Percentiles rank a stretch among this genome's conserved stretches.
These are phyloP conservation scores for Dynastes grantii DNA, from an alignment of 2,888 invertebrate species.

Conservation along the genomic window DNA sequence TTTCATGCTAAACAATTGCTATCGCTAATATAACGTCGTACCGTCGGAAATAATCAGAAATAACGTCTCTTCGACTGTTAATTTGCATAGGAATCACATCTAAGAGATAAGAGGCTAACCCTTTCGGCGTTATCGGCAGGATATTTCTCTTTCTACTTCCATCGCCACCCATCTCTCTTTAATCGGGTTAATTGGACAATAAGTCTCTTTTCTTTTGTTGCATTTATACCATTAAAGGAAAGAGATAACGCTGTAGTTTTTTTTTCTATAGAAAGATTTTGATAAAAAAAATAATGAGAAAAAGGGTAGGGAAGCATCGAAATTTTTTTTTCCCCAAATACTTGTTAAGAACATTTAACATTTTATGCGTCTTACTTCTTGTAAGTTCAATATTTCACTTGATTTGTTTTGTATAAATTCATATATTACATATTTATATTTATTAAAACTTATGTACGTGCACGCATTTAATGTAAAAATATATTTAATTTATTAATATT, in stretches of 20 bases:
- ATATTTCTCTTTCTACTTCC: constrained; percentile 5
- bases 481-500: too few relatives aligned
- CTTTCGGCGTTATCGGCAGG: constrained; percentile 52
- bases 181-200: constrained; percentile 27
- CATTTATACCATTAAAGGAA: not conserved
- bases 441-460: too few relatives aligned
- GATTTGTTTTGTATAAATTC: too few relatives aligned
- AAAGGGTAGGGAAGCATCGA: too few relatives aligned
- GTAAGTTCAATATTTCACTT: too few relatives aligned
- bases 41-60: constrained; percentile 30
- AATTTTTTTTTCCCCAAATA: too few relatives aligned
- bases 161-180: constrained; percentile 20
- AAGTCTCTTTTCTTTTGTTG: constrained; percentile 5
- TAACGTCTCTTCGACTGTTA: constrained; percentile 26
- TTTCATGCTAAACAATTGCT: constrained; percentile 16
- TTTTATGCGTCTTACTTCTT: too few relatives aligned
- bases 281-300: too few relatives aligned
- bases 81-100: constrained; percentile 54
- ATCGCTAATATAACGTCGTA: constrained; percentile 21
- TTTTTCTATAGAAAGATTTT: not conserved
- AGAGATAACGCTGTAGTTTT: constrained; percentile 11
- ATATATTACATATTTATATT: too few relatives aligned
- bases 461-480: too few relatives aligned
- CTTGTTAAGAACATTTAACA: too few relatives aligned
- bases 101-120: constrained; percentile 50